Percentiles rank a stretch among this genome's conserved stretches.
Evolutionary conservation across 2,113 vertebrate species (phyloP).

Genomic region (Hippolais icterina): DNA sequence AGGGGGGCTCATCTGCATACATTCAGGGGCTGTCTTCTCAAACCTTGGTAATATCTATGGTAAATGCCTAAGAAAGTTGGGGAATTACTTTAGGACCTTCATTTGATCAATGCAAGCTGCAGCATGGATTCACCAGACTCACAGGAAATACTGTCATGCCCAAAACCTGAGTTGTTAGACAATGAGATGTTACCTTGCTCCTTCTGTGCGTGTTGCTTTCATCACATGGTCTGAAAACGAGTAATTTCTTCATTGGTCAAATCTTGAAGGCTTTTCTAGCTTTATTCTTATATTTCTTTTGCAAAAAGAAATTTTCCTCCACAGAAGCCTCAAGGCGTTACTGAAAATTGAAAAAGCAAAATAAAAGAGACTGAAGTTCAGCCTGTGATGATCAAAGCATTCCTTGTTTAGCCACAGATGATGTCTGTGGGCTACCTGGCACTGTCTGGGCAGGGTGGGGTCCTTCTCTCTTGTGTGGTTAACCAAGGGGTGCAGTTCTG

Average conservation of each 20-base stretch:
- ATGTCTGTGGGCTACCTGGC: not conserved
- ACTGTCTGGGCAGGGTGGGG: not conserved
- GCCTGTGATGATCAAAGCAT: not conserved
- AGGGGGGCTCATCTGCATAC: constrained; percentile 20
- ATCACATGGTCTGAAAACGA: not conserved
- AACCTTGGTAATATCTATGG: constrained; percentile 4
- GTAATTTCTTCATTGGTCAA: not conserved
- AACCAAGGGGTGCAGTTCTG: not conserved
- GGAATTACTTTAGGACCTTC: not conserved
- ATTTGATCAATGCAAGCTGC: not conserved
- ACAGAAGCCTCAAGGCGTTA: not conserved
- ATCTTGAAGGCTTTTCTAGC: not conserved
- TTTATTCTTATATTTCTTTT: not conserved
- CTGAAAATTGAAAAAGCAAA: not conserved
- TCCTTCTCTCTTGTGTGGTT: not conserved
- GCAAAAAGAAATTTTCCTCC: not conserved
- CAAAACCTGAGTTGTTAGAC: not conserved
- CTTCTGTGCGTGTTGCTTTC: not conserved
- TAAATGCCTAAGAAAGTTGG: not conserved
- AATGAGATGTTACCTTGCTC: not conserved
- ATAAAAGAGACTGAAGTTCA: not conserved
- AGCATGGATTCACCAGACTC: not conserved
- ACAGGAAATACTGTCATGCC: not conserved
- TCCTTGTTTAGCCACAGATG: not conserved
- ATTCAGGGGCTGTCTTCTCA: not conserved